phyloP scores from a whole-genome alignment of 2,113 vertebrate species.

The Chloropsis hardwickii region DNA sequence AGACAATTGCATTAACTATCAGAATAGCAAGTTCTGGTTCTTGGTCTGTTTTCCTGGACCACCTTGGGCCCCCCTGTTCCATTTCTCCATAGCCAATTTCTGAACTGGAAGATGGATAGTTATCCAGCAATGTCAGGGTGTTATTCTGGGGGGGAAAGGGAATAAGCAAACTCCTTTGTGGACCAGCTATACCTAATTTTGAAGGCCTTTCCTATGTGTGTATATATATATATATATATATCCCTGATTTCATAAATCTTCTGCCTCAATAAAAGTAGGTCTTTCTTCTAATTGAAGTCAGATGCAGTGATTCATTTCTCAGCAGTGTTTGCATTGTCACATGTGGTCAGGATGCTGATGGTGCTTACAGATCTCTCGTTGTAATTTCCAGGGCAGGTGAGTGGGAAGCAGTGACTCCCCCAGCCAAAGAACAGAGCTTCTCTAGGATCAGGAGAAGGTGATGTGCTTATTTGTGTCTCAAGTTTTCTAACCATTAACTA shows the following conservation, averaged over 20 bases:
- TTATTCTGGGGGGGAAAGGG: not conserved
- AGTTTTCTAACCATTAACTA: conserved; percentile 1
- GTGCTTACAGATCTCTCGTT: not conserved
- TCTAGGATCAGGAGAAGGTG: not conserved
- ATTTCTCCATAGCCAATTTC: not conserved
- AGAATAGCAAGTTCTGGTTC: not conserved
- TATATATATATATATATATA: too few species aligned
- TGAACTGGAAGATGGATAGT: not conserved
- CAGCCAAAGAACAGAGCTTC: not conserved
- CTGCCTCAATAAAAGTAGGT: not conserved
- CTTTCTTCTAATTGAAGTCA: not conserved
- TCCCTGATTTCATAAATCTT: not conserved
- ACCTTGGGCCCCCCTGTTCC: not conserved
- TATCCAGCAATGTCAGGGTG: not conserved
- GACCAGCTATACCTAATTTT: not conserved
- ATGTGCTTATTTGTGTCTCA: not conserved
- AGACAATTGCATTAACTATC: not conserved
- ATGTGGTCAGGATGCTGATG: not conserved
- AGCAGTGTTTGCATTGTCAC: accelerated
- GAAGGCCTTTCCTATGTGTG: not conserved
- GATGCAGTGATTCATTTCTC: not conserved
- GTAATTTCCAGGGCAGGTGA: not conserved
- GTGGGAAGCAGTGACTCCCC: not conserved
- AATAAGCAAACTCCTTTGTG: not conserved
- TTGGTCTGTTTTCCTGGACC: not conserved